These are phyloP conservation scores for Heptranchias perlo DNA, from an alignment of 2,113 vertebrate genomes.

Conservation along the genomic window DNA sequence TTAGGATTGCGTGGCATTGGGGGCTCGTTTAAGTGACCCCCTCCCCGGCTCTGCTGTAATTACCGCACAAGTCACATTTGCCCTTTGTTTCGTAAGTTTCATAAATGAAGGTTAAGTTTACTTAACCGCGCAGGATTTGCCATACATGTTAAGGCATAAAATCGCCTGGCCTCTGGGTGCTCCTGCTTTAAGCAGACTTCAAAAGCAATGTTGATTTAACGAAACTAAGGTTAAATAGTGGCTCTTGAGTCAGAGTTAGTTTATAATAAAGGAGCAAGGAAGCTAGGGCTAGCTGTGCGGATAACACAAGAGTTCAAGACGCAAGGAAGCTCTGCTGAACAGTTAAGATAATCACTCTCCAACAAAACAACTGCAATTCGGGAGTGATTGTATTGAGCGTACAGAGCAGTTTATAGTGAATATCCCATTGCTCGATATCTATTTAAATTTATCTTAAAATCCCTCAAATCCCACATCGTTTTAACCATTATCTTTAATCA, in stretches of 20 bases:
- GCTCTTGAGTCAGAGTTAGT: conserved; percentile 63
- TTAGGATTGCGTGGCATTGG: conserved; percentile 72
- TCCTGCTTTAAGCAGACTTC: conserved; percentile 46
- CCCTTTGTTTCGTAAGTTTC: conserved; percentile 82
- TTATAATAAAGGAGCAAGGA: conserved; percentile 50
- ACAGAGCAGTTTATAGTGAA: not conserved
- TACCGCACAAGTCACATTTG: conserved; percentile 78
- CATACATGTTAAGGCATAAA: conserved; percentile 95
- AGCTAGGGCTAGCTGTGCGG: conserved; percentile 43
- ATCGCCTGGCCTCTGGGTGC: conserved; percentile 69
- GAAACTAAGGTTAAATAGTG: conserved; percentile 77
- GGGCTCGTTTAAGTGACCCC: conserved; percentile 75
- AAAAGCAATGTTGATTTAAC: conserved; percentile 57
- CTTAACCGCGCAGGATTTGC: conserved; percentile 93
- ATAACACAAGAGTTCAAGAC: conserved; percentile 49
- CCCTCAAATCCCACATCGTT: not conserved
- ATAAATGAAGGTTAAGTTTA: conserved; percentile 98
- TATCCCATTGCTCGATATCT: not conserved
- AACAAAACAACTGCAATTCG: not conserved
- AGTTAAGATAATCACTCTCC: conserved; percentile 39
- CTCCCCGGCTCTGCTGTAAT: conserved; percentile 77
- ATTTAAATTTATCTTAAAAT: not conserved
- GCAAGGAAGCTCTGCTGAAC: conserved; percentile 46
- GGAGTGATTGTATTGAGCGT: not conserved
- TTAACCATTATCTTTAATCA: not conserved